phyloP scores from a whole-genome alignment of 2,888 invertebrate species.

The Epirrhoe tristata region DNA sequence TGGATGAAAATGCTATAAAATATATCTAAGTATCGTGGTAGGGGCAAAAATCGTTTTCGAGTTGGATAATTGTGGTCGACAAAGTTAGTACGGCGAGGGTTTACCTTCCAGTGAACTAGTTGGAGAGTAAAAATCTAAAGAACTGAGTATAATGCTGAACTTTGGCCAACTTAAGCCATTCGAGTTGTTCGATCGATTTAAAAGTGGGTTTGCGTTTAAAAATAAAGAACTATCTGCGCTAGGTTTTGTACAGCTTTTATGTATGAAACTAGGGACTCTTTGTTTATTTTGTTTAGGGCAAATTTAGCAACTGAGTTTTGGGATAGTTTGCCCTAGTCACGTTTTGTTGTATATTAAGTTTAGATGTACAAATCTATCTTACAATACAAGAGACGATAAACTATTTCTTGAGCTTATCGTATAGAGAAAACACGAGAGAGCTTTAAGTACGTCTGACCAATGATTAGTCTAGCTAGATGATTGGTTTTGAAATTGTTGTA shows the following conservation, averaged over 20 bases:
- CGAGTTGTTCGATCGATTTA: slow-evolving; percentile 14
- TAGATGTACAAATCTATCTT: no score
- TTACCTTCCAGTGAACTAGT: slow-evolving; percentile 36
- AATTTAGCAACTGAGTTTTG: no score
- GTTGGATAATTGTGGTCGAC: slow-evolving; percentile 37
- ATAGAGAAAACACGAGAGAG: no score
- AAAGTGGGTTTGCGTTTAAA: slow-evolving; percentile 3
- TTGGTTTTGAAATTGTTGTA: no score
- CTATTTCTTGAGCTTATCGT: no score
- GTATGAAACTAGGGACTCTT: no score
- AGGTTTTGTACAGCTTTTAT: background rate
- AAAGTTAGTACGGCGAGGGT: slow-evolving; percentile 38
- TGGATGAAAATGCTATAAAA: background rate
- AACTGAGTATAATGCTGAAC: slow-evolving; percentile 16
- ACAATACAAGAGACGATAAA: no score
- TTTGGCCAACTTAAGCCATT: slow-evolving; percentile 12
- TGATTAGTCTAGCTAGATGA: no score
- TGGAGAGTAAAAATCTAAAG: slow-evolving; percentile 27
- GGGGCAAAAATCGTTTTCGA: slow-evolving; percentile 19
- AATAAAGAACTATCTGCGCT: background rate
- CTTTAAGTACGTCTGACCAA: no score
- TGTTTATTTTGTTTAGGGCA: no score
- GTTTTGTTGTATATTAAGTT: no score
- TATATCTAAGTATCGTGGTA: slow-evolving; percentile 1
- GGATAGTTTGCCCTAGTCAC: no score